These are phyloP conservation scores for Entosphenus tridentatus DNA, from an alignment of 2,113 vertebrate genomes.

Conservation along the genomic window DNA sequence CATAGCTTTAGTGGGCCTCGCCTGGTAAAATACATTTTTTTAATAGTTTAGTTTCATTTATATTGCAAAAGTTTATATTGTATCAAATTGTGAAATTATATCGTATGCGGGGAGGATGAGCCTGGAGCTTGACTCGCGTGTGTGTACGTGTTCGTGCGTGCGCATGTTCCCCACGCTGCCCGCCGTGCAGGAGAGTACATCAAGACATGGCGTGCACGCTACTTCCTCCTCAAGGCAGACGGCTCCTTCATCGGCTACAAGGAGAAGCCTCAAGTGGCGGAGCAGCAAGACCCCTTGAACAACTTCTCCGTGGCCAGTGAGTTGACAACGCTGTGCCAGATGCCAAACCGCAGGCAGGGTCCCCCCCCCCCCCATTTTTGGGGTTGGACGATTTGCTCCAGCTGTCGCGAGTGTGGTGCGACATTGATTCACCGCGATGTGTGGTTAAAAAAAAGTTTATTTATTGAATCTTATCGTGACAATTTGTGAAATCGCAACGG, in stretches of 20 bases:
- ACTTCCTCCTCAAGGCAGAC: constrained; percentile 72
- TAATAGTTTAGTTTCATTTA: too few relatives aligned
- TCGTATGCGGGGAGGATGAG: too few relatives aligned
- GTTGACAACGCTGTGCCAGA: constrained; percentile 2
- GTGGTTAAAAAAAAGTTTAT: not conserved
- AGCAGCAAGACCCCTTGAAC: constrained; percentile 57
- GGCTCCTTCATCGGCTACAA: constrained; percentile 87
- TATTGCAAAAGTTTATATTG: too few relatives aligned
- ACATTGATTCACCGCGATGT: not conserved
- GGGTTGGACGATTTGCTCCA: not conserved
- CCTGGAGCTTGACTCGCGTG: not conserved
- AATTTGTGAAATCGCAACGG: too few relatives aligned
- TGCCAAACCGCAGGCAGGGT: too few relatives aligned
- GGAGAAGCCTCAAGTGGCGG: constrained; percentile 53
- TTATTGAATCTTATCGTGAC: not conserved
- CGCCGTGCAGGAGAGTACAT: constrained; percentile 67
- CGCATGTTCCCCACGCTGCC: not conserved
- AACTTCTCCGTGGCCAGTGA: constrained; percentile 77
- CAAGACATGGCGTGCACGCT: constrained; percentile 75
- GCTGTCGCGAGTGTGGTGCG: not conserved
- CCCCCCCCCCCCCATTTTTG: not conserved
- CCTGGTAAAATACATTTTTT: too few relatives aligned
- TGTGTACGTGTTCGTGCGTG: not conserved
- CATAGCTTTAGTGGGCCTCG: too few relatives aligned
- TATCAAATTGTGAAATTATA: too few relatives aligned